Evolutionary conservation across 1,140 invertebrate species (phyloP).

Genomic region (Leguminivora glycinivorella): DNA sequence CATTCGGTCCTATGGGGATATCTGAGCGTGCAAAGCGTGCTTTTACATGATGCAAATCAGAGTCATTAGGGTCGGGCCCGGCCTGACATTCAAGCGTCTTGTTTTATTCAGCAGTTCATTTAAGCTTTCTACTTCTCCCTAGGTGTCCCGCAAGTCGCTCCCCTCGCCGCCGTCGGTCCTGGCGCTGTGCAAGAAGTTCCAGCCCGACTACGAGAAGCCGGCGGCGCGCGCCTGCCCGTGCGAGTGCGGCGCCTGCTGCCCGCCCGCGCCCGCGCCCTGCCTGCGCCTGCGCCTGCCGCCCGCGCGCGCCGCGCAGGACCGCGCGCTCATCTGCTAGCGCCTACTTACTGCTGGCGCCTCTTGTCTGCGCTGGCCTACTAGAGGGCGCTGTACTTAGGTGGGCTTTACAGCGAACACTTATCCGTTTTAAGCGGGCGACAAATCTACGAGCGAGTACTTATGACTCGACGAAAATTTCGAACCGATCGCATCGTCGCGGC

Average conservation of each 20-base stretch:
- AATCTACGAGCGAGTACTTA: too few relatives aligned
- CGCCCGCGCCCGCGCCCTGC: constrained; percentile 35
- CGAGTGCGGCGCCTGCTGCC: constrained; percentile 34
- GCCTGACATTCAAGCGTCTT: too few relatives aligned
- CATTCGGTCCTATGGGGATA: too few relatives aligned
- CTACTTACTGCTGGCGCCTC: constrained; percentile 13
- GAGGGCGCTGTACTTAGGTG: constrained; percentile 15
- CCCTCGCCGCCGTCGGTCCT: constrained; percentile 72
- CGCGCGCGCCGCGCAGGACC: constrained; percentile 34
- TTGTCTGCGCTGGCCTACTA: constrained; percentile 33
- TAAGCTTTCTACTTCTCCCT: neutral
- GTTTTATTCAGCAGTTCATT: too few relatives aligned
- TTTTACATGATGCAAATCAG: too few relatives aligned
- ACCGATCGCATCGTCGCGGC: too few relatives aligned
- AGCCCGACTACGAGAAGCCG: constrained; percentile 74
- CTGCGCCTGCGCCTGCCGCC: constrained; percentile 36
- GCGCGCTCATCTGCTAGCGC: constrained; percentile 42
- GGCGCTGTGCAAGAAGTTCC: constrained; percentile 76
- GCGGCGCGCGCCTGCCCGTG: constrained; percentile 42
- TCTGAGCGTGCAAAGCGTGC: too few relatives aligned
- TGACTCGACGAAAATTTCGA: too few relatives aligned
- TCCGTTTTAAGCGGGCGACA: too few relatives aligned
- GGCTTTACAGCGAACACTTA: neutral
- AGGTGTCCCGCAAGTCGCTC: constrained; percentile 72
- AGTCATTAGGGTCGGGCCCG: too few relatives aligned